phyloP scores from a whole-genome alignment of 2,797 vertebrate species.

The Arnoldichthys spilopterus region DNA sequence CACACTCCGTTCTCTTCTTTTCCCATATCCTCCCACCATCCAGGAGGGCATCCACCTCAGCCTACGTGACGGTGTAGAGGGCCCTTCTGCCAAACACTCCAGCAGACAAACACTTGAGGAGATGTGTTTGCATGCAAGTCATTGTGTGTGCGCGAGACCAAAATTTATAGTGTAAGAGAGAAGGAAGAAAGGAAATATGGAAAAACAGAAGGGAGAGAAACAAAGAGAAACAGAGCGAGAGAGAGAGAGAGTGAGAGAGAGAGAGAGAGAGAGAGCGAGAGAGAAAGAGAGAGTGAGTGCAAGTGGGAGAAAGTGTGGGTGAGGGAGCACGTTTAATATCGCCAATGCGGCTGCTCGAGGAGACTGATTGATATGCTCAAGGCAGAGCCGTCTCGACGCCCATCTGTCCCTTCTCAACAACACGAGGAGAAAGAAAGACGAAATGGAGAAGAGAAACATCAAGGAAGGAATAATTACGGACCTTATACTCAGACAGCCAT shows the following conservation, averaged over 20 bases:
- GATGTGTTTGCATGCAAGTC: background rate
- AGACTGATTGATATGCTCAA: constrained; percentile 16
- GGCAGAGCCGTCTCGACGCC: background rate
- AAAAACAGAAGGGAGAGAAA: background rate
- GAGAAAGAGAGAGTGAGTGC: background rate
- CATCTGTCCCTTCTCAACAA: background rate
- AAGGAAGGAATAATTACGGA: constrained; percentile 59
- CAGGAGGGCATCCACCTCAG: constrained; percentile 14
- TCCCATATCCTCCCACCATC: background rate
- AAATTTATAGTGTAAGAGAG: background rate
- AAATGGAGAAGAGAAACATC: background rate
- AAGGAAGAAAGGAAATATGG: background rate
- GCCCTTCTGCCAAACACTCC: constrained; percentile 30
- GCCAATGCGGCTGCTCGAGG: background rate
- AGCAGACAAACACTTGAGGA: constrained; percentile 30
- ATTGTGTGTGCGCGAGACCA: background rate
- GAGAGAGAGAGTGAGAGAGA: background rate
- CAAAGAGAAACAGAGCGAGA: background rate
- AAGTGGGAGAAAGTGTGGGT: background rate
- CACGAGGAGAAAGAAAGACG: background rate
- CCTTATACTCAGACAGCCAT: constrained; percentile 99
- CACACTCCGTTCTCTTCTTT: background rate
- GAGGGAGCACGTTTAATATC: background rate
- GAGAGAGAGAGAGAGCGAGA: background rate
- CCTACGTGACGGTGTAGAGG: constrained; percentile 2